phyloP scores from a whole-genome alignment of 2,888 invertebrate genomes.

The Camptogramma bilineatum region DNA sequence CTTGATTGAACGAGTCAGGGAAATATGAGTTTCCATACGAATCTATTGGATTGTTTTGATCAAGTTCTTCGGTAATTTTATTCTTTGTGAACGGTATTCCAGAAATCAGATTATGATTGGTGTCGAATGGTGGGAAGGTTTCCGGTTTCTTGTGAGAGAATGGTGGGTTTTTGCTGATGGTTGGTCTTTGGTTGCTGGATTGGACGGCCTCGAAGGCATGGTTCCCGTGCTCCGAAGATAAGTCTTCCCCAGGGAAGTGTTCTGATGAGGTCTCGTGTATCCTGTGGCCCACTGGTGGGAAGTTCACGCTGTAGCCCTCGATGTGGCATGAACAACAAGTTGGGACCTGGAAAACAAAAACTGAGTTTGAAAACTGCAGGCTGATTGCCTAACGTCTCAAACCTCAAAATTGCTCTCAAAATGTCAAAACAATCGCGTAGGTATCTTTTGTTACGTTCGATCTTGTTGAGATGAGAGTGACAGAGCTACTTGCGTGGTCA shows the following conservation, averaged over 20 bases:
- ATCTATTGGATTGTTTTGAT: conserved; percentile 64
- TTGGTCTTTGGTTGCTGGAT: conserved; percentile 69
- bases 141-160: conserved; percentile 70
- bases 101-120: conserved; percentile 71
- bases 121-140: conserved; percentile 65
- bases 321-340: conserved; percentile 94
- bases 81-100: conserved; percentile 66
- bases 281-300: conserved; percentile 86
- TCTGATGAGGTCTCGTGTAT: conserved; percentile 81
- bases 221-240: conserved; percentile 77
- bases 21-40: conserved; percentile 78
- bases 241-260: conserved; percentile 85
- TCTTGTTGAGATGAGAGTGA: too few species aligned
- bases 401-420: too few species aligned
- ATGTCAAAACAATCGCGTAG: too few species aligned
- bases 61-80: conserved; percentile 62
- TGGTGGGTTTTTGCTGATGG: conserved; percentile 62
- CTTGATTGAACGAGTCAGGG: conserved; percentile 77
- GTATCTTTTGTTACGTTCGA: too few species aligned
- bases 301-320: conserved; percentile 89
- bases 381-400: too few species aligned
- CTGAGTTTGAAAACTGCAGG: background rate
- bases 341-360: conserved; percentile 83
- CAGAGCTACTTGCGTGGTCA: too few species aligned
- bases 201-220: conserved; percentile 80